Conservation (phyloP, 2,797 vertebrate genomes). For the Spinibarbus caldwelli region DNA sequence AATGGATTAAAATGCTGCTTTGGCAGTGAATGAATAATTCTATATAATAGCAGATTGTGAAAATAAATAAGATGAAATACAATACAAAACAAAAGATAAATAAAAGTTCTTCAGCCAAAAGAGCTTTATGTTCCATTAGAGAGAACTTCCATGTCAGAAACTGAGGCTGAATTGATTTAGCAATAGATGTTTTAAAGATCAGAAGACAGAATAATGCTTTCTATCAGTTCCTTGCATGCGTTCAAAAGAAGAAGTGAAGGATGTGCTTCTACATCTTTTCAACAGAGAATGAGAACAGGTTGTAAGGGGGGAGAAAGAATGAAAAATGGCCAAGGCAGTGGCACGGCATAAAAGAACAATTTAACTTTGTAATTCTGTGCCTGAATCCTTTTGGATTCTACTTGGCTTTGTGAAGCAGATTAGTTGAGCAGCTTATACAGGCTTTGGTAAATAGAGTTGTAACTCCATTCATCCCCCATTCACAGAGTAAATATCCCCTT, state of each 20-base stretch:
- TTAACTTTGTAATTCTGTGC: slow-evolving; percentile 62
- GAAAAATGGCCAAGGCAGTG: slow-evolving; percentile 50
- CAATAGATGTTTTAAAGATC: slow-evolving; percentile 40
- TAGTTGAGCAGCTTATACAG: slow-evolving; percentile 56
- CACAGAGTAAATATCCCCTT: slow-evolving; percentile 59
- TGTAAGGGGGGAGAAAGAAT: slow-evolving; percentile 6
- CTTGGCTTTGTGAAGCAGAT: slow-evolving; percentile 64
- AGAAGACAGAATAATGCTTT: slow-evolving; percentile 29
- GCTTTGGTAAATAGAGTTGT: slow-evolving; percentile 63
- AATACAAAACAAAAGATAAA: not conserved
- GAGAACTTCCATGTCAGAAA: slow-evolving; percentile 20
- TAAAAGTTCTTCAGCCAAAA: slow-evolving; percentile 9
- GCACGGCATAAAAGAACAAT: slow-evolving; percentile 61
- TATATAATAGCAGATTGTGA: not conserved
- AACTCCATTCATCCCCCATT: slow-evolving; percentile 60
- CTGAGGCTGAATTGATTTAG: slow-evolving; percentile 39
- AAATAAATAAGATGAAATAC: slow-evolving; percentile 6
- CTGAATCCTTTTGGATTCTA: slow-evolving; percentile 58
- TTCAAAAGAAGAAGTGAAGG: slow-evolving; percentile 18
- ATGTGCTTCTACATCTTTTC: slow-evolving; percentile 16
- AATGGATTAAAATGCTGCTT: slow-evolving; percentile 23
- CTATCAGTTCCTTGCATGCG: slow-evolving; percentile 30
- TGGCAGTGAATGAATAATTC: not conserved
- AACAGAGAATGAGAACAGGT: slow-evolving; percentile 35
- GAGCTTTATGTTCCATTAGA: slow-evolving; percentile 41